phyloP scores from a whole-genome alignment of 2,113 vertebrate genomes.

The Sigmodon hispidus region DNA sequence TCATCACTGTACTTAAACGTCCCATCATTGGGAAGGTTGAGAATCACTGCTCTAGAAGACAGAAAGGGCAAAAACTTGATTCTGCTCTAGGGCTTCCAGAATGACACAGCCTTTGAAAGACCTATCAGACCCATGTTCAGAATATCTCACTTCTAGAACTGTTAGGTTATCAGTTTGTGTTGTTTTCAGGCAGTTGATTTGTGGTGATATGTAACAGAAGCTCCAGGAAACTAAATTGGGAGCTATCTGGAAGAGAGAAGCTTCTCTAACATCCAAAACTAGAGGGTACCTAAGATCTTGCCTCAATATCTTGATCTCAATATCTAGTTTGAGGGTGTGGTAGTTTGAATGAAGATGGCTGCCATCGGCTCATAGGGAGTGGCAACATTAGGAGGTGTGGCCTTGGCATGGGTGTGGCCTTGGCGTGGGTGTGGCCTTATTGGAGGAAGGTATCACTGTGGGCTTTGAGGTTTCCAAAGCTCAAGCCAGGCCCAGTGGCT shows the following conservation, averaged over 20 bases:
- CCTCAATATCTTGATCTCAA: no score
- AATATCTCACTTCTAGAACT: neutral
- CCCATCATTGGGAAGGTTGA: neutral
- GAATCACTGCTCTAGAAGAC: neutral
- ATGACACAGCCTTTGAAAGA: neutral
- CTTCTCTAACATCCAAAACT: neutral
- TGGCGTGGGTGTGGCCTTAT: neutral
- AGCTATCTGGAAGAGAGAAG: neutral
- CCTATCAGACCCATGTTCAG: neutral
- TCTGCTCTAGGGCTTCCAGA: neutral
- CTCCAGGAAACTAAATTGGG: neutral
- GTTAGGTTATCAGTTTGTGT: neutral
- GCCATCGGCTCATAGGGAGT: neutral
- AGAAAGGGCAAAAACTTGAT: neutral
- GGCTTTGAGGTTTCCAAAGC: neutral
- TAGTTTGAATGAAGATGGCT: neutral
- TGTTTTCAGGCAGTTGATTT: conserved; percentile 4
- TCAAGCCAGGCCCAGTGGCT: neutral
- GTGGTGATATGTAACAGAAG: neutral
- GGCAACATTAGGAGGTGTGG: neutral
- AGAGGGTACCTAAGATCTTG: neutral
- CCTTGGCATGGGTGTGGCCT: neutral
- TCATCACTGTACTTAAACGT: neutral
- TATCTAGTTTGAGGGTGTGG: neutral
- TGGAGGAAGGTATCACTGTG: neutral